phyloP scores from a whole-genome alignment of 2,888 invertebrate genomes.

The Melanostoma scalare region DNA sequence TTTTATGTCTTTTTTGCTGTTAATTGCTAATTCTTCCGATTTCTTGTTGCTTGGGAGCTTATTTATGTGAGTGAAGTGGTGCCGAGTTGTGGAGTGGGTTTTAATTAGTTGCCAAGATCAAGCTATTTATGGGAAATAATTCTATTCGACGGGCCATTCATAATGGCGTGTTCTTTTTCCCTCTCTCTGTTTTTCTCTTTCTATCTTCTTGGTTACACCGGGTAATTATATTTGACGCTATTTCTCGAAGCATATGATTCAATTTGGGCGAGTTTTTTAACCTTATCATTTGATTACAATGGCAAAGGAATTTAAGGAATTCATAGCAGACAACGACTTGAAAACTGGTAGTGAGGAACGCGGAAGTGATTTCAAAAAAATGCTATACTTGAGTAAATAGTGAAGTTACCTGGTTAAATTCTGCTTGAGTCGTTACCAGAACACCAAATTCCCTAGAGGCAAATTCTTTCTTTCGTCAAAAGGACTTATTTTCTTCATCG shows the following conservation, averaged over 20 bases:
- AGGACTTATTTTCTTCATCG: no score
- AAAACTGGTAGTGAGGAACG: no score
- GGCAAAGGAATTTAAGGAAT: not conserved
- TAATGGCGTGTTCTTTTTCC: constrained; percentile 24
- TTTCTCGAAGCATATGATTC: constrained; percentile 61
- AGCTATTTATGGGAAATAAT: constrained; percentile 71
- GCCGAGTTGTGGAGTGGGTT: constrained; percentile 56
- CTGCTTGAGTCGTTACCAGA: no score
- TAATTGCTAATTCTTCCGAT: constrained; percentile 69
- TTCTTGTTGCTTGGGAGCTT: constrained; percentile 58
- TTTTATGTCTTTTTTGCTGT: constrained; percentile 66
- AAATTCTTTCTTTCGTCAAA: no score
- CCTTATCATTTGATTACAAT: not conserved
- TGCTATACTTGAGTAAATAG: no score
- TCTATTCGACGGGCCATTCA: constrained; percentile 63
- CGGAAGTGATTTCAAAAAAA: no score
- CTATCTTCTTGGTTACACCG: constrained; percentile 1
- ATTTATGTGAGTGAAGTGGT: constrained; percentile 56
- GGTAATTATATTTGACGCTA: constrained; percentile 38
- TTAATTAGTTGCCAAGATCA: constrained; percentile 71
- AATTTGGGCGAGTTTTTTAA: constrained; percentile 39
- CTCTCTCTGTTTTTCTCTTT: no score
- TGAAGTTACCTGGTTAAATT: no score
- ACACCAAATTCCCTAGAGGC: no score
- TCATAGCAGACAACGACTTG: not conserved